Base-by-base conservation (phyloP, 2,888 invertebrate species). In the Gortyna flavago region DNA sequence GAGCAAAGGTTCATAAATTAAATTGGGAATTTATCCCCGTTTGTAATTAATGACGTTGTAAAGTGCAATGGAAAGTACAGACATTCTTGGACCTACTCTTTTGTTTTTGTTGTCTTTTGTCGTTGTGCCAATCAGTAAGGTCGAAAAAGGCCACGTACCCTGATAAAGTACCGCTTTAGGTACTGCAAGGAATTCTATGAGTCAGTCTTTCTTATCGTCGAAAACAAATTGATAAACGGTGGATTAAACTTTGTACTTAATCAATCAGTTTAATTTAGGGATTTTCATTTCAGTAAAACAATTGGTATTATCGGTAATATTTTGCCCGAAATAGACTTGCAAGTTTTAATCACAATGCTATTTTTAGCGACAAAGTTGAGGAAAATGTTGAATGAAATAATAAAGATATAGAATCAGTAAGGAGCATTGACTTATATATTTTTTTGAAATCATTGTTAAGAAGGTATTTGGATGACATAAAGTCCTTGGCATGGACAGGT, bases 201-300 rank as follows among this genome's bases (percentile, higher is more conserved):
- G 5, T 80, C 80, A 74, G 18, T 44, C 1, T n/a, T 48, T 44
- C 21, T 51, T 74, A 84, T 84, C 80, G 29, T 57, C n/a, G 62
- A 78, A 80, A 83, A 80, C 61, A 77, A 70, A 62, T 35, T 44
- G 78, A 67, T 64, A 61, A 41, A 48, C 57, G 8, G 0, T 54
- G 29, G 72, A 84, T 79, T 72, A 70, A 25, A 72, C 29, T n/a
- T 70, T 51, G 32, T 54, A 70, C 48, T 5, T 57, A 57, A 44
- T 54, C 62, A 57, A 81, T 71, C 29, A 57, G 67, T 41, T 48
- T 67, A 61, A 66, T 72, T 35, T 32, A 62, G 61, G 68, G 59
- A 54, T 84, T 78, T 69, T 70, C 84, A 71, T 78, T 69, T 70
- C 84, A 71, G 51, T 48, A n/a, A 57, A 32, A 67, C 35, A 71